These are phyloP conservation scores for Oplegnathus fasciatus DNA, from an alignment of 2,113 vertebrate species.

Conservation along the genomic window DNA sequence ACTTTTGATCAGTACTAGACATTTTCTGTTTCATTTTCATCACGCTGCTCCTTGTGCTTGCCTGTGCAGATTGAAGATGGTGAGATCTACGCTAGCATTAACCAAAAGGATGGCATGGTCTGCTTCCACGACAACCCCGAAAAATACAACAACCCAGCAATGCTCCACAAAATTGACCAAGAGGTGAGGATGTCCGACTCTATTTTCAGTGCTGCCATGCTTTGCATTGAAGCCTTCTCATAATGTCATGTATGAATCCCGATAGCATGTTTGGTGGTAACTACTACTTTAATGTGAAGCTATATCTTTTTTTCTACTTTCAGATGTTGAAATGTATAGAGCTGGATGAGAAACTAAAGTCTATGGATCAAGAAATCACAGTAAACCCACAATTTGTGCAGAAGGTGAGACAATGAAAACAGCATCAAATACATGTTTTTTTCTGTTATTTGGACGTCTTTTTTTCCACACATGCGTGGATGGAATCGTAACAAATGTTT, in stretches of 20 bases:
- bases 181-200: slow-evolving; percentile 86
- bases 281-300: too few species aligned
- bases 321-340: slow-evolving; percentile 99
- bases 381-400: slow-evolving; percentile 99
- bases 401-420: slow-evolving; percentile 87
- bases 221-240: not conserved
- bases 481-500: not conserved
- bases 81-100: slow-evolving; percentile 99
- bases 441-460: not conserved
- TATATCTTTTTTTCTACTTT: not conserved
- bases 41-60: not conserved
- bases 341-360: slow-evolving; percentile 98
- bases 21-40: slow-evolving; percentile 1
- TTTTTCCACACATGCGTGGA: too few species aligned
- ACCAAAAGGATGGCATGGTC: slow-evolving; percentile 99
- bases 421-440: not conserved
- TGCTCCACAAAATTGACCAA: slow-evolving; percentile 99
- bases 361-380: slow-evolving; percentile 99
- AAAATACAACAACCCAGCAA: slow-evolving; percentile 99
- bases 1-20: too few species aligned
- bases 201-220: too few species aligned
- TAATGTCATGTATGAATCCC: not conserved
- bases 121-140: slow-evolving; percentile 99
- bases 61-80: slow-evolving; percentile 96
- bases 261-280: not conserved